A percentile compares a stretch with the other conserved stretches of the same genome.
Evolutionary conservation across 2,113 vertebrate genomes (phyloP).

Genomic region (Forbesichthys papilliferus): DNA sequence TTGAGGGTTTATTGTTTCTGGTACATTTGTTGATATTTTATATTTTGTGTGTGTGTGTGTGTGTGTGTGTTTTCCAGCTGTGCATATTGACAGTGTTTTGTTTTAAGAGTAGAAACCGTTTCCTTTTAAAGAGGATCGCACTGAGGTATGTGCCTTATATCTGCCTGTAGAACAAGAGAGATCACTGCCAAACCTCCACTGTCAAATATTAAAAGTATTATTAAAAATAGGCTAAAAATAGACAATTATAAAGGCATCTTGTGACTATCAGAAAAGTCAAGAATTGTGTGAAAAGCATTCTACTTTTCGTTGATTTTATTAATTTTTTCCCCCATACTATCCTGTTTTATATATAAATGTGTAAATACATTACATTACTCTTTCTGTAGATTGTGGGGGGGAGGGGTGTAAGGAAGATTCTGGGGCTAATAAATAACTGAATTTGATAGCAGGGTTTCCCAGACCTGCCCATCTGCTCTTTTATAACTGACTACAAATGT

Average conservation of each 20-base stretch:
- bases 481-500: conserved; percentile 93
- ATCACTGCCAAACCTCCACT: conserved; percentile 82
- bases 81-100: conserved; percentile 50
- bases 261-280: conserved; percentile 61
- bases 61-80: conserved; percentile 61
- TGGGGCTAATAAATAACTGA: conserved; percentile 78
- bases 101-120: conserved; percentile 61
- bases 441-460: conserved; percentile 76
- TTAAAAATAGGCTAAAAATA: conserved; percentile 73
- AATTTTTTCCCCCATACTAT: conserved; percentile 79
- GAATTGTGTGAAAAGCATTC: conserved; percentile 66
- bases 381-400: conserved; percentile 79
- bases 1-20: conserved; percentile 55
- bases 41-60: background rate
- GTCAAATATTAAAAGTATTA: conserved; percentile 71
- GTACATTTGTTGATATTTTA: conserved; percentile 68
- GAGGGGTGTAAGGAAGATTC: conserved; percentile 68
- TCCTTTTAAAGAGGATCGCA: conserved; percentile 66
- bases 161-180: conserved; percentile 79
- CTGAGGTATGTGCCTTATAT: conserved; percentile 96
- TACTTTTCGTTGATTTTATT: conserved; percentile 71
- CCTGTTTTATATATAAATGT: conserved; percentile 72
- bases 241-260: conserved; percentile 70
- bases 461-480: conserved; percentile 86
- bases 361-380: conserved; percentile 93